Percentiles rank a stretch among this genome's conserved stretches.
These are phyloP conservation scores for Emydoidea blandingii DNA, from an alignment of 2,797 vertebrate genomes.

Conservation along the genomic window DNA sequence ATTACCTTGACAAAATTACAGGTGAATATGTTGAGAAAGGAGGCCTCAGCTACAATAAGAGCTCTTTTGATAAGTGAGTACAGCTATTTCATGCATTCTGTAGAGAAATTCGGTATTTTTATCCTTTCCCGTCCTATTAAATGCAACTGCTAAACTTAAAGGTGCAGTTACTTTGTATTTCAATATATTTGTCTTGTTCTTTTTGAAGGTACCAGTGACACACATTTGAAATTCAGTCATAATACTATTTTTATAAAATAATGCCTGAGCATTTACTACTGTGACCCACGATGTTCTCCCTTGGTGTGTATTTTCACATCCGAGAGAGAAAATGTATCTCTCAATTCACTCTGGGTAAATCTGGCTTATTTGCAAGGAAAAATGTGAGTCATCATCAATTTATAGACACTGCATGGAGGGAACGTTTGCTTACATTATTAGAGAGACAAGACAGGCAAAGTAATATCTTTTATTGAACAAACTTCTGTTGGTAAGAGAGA, in stretches of 20 bases:
- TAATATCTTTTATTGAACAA: not conserved
- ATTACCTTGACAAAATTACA: constrained; percentile 81
- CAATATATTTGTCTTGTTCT: not conserved
- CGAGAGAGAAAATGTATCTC: not conserved
- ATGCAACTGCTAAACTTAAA: constrained; percentile 45
- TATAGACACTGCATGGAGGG: not conserved
- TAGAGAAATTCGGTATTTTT: constrained; percentile 73
- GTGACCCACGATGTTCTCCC: not conserved
- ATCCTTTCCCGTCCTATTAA: constrained; percentile 45
- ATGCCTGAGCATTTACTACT: not conserved
- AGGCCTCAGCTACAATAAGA: constrained; percentile 69
- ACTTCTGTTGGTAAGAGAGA: not conserved
- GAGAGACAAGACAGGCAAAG: not conserved
- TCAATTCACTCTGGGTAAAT: not conserved
- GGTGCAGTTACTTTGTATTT: constrained; percentile 5
- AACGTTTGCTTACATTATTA: not conserved
- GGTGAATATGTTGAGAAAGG: constrained; percentile 79
- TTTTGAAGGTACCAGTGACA: constrained; percentile 25
- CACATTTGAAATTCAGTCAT: constrained; percentile 17
- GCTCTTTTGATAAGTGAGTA: constrained; percentile 76
- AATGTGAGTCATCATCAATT: constrained; percentile 49
- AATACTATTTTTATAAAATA: constrained; percentile 33
- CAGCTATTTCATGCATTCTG: constrained; percentile 58
- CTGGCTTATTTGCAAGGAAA: not conserved
- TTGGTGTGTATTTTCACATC: constrained; percentile 28